These are phyloP conservation scores for Sycophila sp. DNA, from an alignment of 1,140 invertebrate species.

Conservation along the genomic window DNA sequence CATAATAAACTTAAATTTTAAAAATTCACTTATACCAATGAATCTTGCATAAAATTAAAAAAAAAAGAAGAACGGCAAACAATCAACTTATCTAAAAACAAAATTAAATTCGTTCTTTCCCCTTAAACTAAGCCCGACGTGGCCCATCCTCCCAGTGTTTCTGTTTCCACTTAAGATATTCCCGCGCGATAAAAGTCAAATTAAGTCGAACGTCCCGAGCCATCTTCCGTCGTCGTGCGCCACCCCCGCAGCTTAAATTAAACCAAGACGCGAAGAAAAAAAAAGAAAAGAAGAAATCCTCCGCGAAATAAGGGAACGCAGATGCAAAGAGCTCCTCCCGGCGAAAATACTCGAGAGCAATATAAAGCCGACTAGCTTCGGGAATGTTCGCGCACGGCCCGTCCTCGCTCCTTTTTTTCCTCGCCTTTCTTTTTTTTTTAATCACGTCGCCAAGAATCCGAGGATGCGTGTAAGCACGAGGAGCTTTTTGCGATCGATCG, in stretches of 20 bases:
- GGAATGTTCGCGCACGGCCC: background rate
- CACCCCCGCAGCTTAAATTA: no score
- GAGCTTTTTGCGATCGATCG: background rate
- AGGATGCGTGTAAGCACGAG: background rate
- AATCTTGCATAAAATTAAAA: no score
- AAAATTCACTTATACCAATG: no score
- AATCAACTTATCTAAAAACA: no score
- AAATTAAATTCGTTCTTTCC: no score
- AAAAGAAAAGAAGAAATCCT: background rate
- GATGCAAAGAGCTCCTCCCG: background rate
- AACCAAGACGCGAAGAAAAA: background rate
- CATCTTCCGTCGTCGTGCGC: no score
- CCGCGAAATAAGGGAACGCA: background rate
- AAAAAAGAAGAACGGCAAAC: no score
- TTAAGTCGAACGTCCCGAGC: slow-evolving; percentile 3
- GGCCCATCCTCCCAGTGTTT: no score
- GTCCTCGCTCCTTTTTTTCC: no score
- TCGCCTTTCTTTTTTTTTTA: no score
- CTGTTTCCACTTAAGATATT: background rate
- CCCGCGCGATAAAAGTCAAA: slow-evolving; percentile 4
- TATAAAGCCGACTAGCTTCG: background rate
- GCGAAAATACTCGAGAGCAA: slow-evolving; percentile 8
- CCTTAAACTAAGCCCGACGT: no score
- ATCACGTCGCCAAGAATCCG: background rate
- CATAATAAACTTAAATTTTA: no score